Base-by-base conservation (phyloP, 2,797 vertebrate genomes). In the Florisuga fusca region DNA sequence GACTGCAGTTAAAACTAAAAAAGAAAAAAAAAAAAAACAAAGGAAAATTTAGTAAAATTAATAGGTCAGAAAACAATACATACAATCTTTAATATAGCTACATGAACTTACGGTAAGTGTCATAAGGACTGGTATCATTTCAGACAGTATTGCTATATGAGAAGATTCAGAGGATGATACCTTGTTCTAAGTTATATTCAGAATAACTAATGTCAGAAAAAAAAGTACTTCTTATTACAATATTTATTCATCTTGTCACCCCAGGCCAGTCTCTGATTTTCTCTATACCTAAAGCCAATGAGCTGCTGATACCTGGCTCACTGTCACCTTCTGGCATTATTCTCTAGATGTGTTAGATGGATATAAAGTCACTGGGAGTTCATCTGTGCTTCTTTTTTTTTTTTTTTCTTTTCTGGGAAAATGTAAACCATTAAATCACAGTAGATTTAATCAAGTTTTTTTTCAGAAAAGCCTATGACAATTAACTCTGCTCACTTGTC, bases 381-480 rank as follows among this genome's bases (percentile, higher is more conserved):
- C 45, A 36, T 33, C 25, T 64, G 17, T 59, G 20, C 10, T 71
- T 33, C 27, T 87, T n/a, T 64, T 5, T 51, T 88, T 71, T 41
- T 77, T n/a, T 64, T 5, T 51, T 88, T 67, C 45, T 83, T 77
- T 92, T 53, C 20, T 62, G 15, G 48, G 55, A 68, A 91, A 83
- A 72, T 2, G 5, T 53, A 53, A 79, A 27, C 16, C 7, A 14
- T 22, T 75, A 75, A 66, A 78, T 2, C 16, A 62, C 18, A 64
- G 12, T 48, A 73, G 15, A 63, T 34, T 63, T 4, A 59, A 67
- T 48, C 8, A 31, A 78, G 2, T 2, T 10, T 45, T 36, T 45
- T 36, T 19, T 0, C 0, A 3, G 10, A 26, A 5, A 84, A 79
- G 10, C 8, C 5, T 78, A 31, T 53, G 27, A 26, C 14, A 73